phyloP scores from a whole-genome alignment of 1,140 invertebrate species.

The Pectinophora gossypiella region DNA sequence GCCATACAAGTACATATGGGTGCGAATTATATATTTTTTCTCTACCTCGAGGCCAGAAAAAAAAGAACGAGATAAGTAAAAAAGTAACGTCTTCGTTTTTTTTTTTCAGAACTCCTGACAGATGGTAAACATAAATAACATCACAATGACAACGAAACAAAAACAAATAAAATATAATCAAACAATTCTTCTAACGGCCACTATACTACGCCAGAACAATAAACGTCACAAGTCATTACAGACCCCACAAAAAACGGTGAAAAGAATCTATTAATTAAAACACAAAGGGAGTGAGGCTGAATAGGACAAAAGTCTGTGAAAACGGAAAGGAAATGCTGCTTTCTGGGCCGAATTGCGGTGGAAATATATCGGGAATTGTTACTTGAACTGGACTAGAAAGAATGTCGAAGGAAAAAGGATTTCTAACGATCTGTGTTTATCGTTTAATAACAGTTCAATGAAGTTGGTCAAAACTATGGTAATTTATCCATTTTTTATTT shows the following conservation, averaged over 20 bases:
- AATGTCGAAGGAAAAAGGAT: too few species aligned
- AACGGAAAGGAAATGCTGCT: constrained; percentile 8
- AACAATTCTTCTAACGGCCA: constrained; percentile 4
- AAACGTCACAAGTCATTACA: constrained; percentile 17
- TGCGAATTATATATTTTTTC: too few species aligned
- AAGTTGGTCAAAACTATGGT: too few species aligned
- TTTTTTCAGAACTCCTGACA: too few species aligned
- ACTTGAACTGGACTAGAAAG: background rate
- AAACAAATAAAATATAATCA: constrained; percentile 5
- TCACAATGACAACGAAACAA: background rate
- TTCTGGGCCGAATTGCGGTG: background rate
- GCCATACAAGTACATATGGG: too few species aligned
- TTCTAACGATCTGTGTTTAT: too few species aligned
- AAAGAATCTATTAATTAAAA: constrained; percentile 62
- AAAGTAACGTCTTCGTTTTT: too few species aligned
- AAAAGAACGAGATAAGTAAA: too few species aligned
- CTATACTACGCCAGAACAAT: background rate
- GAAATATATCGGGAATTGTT: constrained; percentile 1
- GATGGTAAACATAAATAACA: too few species aligned
- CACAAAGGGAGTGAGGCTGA: constrained; percentile 30
- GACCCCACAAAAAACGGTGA: constrained; percentile 27
- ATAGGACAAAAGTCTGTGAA: constrained; percentile 40
- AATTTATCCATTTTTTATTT: too few species aligned
- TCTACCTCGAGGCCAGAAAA: too few species aligned
- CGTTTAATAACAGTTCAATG: too few species aligned